Evolutionary conservation across 2,797 vertebrate species (phyloP).

Genomic region (Pristis pectinata): DNA sequence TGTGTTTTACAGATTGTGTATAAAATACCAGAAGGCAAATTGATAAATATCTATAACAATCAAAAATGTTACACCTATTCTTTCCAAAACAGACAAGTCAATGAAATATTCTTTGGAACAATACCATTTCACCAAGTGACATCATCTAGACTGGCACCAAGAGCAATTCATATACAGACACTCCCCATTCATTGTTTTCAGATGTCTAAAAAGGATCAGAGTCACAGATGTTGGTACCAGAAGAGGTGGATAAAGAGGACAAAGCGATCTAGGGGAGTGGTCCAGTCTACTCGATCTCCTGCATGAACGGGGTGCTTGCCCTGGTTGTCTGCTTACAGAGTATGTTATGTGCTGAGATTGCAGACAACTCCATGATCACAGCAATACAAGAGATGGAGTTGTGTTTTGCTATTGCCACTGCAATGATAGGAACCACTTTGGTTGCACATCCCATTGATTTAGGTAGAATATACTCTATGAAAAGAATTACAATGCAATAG

Average conservation of each 20-base stretch:
- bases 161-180: too few species aligned
- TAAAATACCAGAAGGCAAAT: too few species aligned
- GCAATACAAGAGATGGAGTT: background rate
- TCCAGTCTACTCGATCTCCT: background rate
- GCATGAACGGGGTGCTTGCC: background rate
- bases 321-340: background rate
- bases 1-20: too few species aligned
- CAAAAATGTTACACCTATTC: background rate
- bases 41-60: background rate
- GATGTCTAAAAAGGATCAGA: background rate
- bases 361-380: background rate
- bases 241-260: background rate
- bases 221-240: background rate
- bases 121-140: too few species aligned
- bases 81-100: background rate
- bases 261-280: background rate
- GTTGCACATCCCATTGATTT: background rate
- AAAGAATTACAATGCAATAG: too few species aligned
- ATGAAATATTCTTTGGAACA: background rate
- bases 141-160: too few species aligned
- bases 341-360: too few species aligned
- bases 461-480: background rate
- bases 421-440: background rate
- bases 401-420: background rate
- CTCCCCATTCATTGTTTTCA: background rate